Conservation (phyloP, 2,113 vertebrate genomes). For the Caloenas nicobarica region DNA sequence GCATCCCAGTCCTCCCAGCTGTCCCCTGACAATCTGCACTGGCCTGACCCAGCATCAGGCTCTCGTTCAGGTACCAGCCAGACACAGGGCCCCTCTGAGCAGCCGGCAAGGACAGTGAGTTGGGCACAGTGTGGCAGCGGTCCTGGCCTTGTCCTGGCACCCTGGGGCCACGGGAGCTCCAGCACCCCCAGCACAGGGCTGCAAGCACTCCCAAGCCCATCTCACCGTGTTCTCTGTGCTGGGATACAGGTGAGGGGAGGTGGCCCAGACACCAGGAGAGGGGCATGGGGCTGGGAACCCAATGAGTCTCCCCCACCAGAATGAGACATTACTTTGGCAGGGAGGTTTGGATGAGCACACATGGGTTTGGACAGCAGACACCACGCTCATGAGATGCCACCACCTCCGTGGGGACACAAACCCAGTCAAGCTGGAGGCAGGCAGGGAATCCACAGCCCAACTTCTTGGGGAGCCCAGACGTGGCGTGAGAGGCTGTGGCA, state of each 20-base stretch:
- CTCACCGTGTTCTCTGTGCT: background rate
- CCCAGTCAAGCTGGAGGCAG: background rate
- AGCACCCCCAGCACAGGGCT: background rate
- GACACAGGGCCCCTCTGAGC: background rate
- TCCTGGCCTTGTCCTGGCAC: background rate
- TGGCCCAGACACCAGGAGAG: background rate
- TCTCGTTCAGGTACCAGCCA: background rate
- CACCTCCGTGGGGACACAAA: background rate
- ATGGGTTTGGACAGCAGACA: background rate
- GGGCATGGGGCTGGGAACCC: background rate
- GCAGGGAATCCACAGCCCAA: background rate
- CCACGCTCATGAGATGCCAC: background rate
- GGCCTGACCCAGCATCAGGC: background rate
- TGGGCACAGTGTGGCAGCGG: accelerated
- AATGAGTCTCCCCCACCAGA: background rate
- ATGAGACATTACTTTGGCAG: background rate
- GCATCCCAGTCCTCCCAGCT: slow-evolving; percentile 60
- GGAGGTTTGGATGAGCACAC: background rate
- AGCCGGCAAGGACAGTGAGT: background rate
- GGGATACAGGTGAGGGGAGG: background rate
- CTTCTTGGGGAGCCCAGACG: background rate
- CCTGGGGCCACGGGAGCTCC: background rate
- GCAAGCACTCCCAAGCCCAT: background rate
- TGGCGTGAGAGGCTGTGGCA: accelerated
- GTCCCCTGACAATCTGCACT: slow-evolving; percentile 46